Percentiles rank a stretch among this genome's conserved stretches.
Evolutionary conservation across 2,797 vertebrate species (phyloP).

Genomic region (Anomalospiza imberbis): DNA sequence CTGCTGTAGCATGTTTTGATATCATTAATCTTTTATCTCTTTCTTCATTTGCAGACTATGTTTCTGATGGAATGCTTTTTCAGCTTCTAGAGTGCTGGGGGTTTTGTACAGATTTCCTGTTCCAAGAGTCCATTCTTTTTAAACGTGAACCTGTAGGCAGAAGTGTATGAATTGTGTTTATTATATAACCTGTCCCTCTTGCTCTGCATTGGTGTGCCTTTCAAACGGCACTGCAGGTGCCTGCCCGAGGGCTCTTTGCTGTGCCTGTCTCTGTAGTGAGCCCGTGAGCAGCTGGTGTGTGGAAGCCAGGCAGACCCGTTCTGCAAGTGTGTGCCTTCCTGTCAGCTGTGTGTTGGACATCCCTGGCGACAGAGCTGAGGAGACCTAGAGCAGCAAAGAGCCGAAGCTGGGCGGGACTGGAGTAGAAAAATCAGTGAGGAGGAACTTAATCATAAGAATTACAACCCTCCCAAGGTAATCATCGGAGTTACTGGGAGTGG

Average conservation of each 20-base stretch:
- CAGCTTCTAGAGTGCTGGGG: neutral
- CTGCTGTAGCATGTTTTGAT: neutral
- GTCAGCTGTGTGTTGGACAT: neutral
- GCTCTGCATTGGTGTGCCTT: neutral
- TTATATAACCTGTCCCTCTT: neutral
- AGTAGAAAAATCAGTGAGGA: neutral
- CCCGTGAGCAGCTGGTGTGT: neutral
- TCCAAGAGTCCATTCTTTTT: neutral
- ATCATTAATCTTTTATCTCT: neutral
- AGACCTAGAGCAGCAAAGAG: neutral
- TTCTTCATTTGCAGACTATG: neutral
- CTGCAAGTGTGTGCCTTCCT: neutral
- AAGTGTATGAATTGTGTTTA: neutral
- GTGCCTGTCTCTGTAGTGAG: neutral
- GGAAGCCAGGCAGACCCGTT: constrained; percentile 35
- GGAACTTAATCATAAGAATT: neutral
- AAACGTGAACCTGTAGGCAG: neutral
- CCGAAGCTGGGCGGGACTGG: neutral
- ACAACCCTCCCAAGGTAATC: neutral
- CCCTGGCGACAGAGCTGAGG: neutral
- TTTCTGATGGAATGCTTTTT: neutral
- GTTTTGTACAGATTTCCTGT: neutral
- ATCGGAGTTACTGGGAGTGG: neutral
- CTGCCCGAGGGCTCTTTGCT: neutral
- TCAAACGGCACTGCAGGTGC: neutral